phyloP scores from a whole-genome alignment of 1,140 invertebrate species.

The Drosophila bocki region DNA sequence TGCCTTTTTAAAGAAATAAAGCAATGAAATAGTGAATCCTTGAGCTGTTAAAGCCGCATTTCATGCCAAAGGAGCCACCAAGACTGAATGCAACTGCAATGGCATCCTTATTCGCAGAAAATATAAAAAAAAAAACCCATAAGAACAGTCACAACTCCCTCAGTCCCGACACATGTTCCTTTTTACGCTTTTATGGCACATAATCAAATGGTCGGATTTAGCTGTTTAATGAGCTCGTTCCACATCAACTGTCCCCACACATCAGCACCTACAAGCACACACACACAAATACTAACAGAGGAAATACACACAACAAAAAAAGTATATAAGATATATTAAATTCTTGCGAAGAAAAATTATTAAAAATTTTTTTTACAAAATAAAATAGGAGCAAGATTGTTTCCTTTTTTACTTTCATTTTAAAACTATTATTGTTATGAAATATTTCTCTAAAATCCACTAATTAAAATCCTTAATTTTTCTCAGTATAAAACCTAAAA shows the following conservation, averaged over 20 bases:
- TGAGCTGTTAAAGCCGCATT: background rate
- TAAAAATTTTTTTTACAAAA: background rate
- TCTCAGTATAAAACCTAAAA: background rate
- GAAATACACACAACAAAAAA: background rate
- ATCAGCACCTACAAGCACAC: conserved; percentile 2
- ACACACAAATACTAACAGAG: background rate
- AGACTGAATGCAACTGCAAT: conserved; percentile 20
- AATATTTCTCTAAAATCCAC: too few relatives aligned
- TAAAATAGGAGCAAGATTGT: too few relatives aligned
- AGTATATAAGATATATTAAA: background rate
- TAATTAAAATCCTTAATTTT: too few relatives aligned
- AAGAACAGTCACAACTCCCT: background rate
- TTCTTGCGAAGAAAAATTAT: background rate
- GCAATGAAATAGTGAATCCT: background rate
- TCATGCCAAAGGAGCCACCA: background rate
- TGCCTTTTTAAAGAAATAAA: background rate
- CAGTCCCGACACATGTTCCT: conserved; percentile 25
- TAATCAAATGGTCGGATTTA: conserved; percentile 71
- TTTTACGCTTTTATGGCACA: conserved; percentile 53
- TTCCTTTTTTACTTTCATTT: too few relatives aligned
- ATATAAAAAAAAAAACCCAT: background rate
- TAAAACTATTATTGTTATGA: background rate
- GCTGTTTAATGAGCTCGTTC: conserved; percentile 75
- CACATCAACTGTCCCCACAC: conserved; percentile 42
- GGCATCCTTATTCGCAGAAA: background rate